Percentiles rank a stretch among this genome's conserved stretches.
Conservation (phyloP, 2,888 invertebrate species). For the Pardosa pseudoannulata region DNA sequence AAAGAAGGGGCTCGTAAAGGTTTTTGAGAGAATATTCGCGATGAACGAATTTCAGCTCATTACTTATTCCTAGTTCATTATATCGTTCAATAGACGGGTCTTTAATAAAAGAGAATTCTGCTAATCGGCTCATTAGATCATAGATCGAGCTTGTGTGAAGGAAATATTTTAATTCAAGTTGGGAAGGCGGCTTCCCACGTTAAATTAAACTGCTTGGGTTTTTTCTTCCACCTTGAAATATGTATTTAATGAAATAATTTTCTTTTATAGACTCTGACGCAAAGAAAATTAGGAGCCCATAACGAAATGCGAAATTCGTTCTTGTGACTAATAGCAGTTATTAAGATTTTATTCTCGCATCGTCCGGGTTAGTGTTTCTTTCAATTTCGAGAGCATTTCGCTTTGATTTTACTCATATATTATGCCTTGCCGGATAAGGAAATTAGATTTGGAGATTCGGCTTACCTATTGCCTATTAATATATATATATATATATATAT, state of each 20-base stretch:
- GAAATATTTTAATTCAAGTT: neutral
- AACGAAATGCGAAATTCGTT: no score
- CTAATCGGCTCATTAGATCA: constrained; percentile 15
- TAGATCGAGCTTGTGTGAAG: constrained; percentile 5
- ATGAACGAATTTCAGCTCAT: constrained; percentile 10
- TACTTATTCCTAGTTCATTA: constrained; percentile 10
- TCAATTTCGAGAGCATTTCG: no score
- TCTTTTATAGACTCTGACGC: neutral
- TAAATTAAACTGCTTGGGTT: neutral
- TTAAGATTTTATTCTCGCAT: no score
- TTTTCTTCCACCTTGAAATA: neutral
- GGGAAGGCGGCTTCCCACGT: neutral
- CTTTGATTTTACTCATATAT: no score
- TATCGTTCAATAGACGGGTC: neutral
- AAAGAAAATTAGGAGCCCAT: neutral
- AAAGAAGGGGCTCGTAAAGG: neutral
- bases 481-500: no score
- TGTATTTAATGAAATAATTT: constrained; percentile 15
- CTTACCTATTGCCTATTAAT: no score
- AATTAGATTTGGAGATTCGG: no score
- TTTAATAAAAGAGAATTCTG: neutral
- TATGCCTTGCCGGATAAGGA: no score
- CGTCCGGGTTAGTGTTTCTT: no score
- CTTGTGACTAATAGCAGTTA: no score
- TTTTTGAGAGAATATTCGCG: constrained; percentile 13